phyloP scores from a whole-genome alignment of 2,113 vertebrate species.

The Copsychus sechellarum region DNA sequence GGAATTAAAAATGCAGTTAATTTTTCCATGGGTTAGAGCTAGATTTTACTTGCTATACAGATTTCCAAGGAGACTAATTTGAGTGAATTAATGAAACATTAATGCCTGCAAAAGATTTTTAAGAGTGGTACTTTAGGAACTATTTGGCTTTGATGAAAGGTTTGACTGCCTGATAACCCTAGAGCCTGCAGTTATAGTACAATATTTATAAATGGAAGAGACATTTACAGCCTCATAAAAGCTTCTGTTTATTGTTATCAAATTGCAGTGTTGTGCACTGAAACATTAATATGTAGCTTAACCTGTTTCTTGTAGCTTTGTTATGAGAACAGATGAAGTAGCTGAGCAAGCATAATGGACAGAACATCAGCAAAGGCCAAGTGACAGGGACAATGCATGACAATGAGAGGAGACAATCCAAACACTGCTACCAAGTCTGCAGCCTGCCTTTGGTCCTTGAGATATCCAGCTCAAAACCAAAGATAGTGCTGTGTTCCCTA shows the following conservation, averaged over 20 bases:
- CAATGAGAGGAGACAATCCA: background rate
- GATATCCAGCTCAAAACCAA: background rate
- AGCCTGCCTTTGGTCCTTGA: background rate
- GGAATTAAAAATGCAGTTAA: conserved; percentile 44
- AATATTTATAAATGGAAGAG: conserved; percentile 67
- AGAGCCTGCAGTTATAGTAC: conserved; percentile 57
- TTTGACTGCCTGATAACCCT: conserved; percentile 61
- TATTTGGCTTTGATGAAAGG: conserved; percentile 65
- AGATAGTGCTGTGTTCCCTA: background rate
- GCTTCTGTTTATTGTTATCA: conserved; percentile 64
- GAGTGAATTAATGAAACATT: conserved; percentile 62
- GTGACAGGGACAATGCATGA: background rate
- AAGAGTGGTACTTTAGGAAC: conserved; percentile 58
- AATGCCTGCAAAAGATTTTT: conserved; percentile 61
- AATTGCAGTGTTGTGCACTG: conserved; percentile 42
- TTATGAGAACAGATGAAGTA: background rate
- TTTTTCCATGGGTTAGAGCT: background rate
- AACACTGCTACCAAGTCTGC: background rate
- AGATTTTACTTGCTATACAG: conserved; percentile 29
- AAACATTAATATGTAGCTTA: conserved; percentile 58
- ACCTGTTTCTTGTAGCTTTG: conserved; percentile 22
- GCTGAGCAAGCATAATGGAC: background rate
- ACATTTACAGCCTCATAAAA: conserved; percentile 65
- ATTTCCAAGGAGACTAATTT: conserved; percentile 47
- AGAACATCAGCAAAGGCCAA: background rate